These are phyloP conservation scores for Ophioderma brevispina DNA, from an alignment of 35 echinoderm and acorn worm genomes.

Conservation along the genomic window DNA sequence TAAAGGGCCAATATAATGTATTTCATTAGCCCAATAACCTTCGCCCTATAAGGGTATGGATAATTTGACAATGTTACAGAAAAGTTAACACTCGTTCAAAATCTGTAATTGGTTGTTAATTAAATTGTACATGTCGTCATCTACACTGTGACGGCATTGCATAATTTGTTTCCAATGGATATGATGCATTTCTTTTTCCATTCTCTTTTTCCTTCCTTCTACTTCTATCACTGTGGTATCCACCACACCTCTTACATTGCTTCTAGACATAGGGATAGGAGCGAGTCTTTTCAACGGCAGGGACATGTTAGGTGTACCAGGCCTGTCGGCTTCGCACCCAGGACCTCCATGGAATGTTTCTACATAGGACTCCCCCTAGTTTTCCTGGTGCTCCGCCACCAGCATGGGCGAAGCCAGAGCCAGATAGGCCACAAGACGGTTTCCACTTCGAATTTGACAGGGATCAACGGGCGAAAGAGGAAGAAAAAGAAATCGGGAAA, in stretches of 20 bases:
- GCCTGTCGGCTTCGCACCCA: constrained; percentile 15
- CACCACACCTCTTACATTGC: constrained; percentile 11
- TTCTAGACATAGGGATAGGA: constrained; percentile 6
- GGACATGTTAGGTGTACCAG: constrained; percentile 40
- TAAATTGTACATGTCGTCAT: no score
- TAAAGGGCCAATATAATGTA: no score
- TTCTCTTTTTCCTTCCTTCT: background rate
- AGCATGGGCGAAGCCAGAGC: constrained; percentile 73
- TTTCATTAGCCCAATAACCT: no score
- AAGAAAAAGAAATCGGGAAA: constrained; percentile 60
- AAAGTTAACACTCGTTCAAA: no score
- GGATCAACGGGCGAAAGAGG: constrained; percentile 29
- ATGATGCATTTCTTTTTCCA: background rate
- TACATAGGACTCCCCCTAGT: constrained; percentile 63
- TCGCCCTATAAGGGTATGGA: no score
- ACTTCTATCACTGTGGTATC: background rate
- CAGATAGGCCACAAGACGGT: constrained; percentile 66
- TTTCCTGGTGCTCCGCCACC: constrained; percentile 46
- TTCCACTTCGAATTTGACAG: constrained; percentile 71
- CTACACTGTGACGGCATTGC: no score
- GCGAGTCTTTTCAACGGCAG: constrained; percentile 56
- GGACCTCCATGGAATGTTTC: constrained; percentile 48
- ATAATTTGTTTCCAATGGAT: background rate
- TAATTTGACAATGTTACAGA: no score
- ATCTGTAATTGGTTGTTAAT: no score